Conservation (phyloP, 2,888 invertebrate genomes). For the Lypha dubia region DNA sequence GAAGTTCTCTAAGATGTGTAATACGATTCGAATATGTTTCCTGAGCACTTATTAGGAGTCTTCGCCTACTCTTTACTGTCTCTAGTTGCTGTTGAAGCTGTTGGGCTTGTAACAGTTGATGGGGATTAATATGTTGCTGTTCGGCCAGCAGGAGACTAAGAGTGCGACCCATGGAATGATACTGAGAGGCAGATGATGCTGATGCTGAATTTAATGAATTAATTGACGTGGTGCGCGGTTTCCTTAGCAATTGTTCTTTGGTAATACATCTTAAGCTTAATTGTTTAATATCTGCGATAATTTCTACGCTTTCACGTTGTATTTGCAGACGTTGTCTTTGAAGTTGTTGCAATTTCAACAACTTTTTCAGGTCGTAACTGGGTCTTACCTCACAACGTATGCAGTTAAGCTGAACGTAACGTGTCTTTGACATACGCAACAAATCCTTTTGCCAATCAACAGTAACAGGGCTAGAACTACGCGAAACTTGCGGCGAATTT, state of each 20-base stretch:
- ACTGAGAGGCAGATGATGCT: slow-evolving; percentile 74
- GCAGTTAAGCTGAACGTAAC: slow-evolving; percentile 83
- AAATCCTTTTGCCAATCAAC: slow-evolving; percentile 71
- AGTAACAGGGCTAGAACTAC: slow-evolving; percentile 78
- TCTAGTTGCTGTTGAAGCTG: slow-evolving; percentile 77
- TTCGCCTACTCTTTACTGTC: slow-evolving; percentile 75
- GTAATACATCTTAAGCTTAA: slow-evolving; percentile 82
- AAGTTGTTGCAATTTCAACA: slow-evolving; percentile 88
- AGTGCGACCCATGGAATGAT: slow-evolving; percentile 81
- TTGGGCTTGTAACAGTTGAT: slow-evolving; percentile 80
- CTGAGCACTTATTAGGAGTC: slow-evolving; percentile 76
- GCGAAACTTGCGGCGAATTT: slow-evolving; percentile 80
- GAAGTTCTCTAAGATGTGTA: slow-evolving; percentile 86
- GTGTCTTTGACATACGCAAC: slow-evolving; percentile 79
- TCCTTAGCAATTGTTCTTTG: slow-evolving; percentile 75
- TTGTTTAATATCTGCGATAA: slow-evolving; percentile 84
- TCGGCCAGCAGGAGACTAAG: slow-evolving; percentile 80
- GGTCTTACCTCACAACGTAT: slow-evolving; percentile 87
- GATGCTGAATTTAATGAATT: slow-evolving; percentile 71
- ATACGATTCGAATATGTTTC: slow-evolving; percentile 75
- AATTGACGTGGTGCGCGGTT: slow-evolving; percentile 77
- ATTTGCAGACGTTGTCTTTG: slow-evolving; percentile 90
- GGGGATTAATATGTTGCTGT: slow-evolving; percentile 79
- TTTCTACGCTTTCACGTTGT: slow-evolving; percentile 86
- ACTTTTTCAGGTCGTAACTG: slow-evolving; percentile 89